Percentiles rank a stretch among this genome's conserved stretches.
phyloP scores from a whole-genome alignment of 2,797 vertebrate genomes.

The Crypturellus tataupa region DNA sequence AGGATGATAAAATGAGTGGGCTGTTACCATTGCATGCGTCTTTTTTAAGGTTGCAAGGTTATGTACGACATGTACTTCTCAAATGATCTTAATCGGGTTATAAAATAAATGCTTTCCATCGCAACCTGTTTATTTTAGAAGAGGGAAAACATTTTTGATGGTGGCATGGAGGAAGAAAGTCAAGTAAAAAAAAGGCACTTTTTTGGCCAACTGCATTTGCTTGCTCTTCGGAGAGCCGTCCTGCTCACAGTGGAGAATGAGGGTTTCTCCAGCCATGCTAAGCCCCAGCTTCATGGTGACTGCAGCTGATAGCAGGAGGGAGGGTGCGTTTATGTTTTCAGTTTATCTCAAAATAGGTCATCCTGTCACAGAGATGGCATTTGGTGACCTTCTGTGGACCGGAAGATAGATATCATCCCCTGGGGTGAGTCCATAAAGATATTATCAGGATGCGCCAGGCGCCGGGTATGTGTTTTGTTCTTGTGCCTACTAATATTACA shows the following conservation, averaged over 20 bases:
- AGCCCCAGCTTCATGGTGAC: neutral
- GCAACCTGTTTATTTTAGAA: neutral
- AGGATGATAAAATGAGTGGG: neutral
- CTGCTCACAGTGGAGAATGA: neutral
- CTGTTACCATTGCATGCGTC: neutral
- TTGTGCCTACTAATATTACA: neutral
- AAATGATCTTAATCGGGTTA: neutral
- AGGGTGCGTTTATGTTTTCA: neutral
- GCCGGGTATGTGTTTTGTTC: constrained; percentile 30
- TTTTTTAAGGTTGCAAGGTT: neutral
- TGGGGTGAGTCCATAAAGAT: neutral
- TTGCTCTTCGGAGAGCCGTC: neutral
- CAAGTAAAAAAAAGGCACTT: neutral
- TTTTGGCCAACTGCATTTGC: neutral
- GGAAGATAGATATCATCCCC: constrained; percentile 43
- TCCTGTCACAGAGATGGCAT: neutral
- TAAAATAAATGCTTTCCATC: neutral
- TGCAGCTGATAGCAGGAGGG: neutral
- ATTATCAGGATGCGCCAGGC: constrained; percentile 12
- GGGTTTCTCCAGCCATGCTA: neutral
- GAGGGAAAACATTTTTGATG: neutral
- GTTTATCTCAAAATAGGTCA: constrained; percentile 17
- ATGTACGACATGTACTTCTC: neutral
- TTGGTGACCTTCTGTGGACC: constrained; percentile 32
- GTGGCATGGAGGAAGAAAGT: neutral